phyloP scores from a whole-genome alignment of 2,797 vertebrate genomes.

The Myotis planiceps region DNA sequence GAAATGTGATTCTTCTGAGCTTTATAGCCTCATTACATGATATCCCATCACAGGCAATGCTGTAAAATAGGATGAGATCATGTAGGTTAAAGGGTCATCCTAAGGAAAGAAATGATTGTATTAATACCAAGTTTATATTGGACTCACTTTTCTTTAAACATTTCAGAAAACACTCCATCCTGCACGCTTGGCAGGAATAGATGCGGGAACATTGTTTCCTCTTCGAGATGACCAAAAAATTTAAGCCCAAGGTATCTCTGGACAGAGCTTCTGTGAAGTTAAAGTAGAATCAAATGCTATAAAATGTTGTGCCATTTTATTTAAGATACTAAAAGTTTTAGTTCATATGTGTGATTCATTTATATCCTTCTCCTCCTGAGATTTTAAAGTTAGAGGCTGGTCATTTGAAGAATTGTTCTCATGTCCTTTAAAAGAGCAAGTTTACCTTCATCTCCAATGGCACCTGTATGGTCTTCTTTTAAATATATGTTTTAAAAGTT shows the following conservation, averaged over 20 bases:
- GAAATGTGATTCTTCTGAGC: slow-evolving; percentile 50
- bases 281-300: neutral
- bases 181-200: neutral
- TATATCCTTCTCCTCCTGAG: neutral
- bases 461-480: slow-evolving; percentile 43
- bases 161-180: slow-evolving; percentile 58
- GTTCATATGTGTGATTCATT: neutral
- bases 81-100: slow-evolving; percentile 6
- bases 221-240: slow-evolving; percentile 17
- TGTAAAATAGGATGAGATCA: slow-evolving; percentile 32
- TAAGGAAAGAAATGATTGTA: slow-evolving; percentile 50
- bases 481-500: slow-evolving; percentile 18
- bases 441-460: neutral
- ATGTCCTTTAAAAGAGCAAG: neutral
- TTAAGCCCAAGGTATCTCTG: neutral
- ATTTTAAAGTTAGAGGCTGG: neutral
- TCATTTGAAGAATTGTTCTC: neutral
- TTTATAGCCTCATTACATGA: neutral
- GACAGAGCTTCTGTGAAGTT: slow-evolving; percentile 8
- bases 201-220: slow-evolving; percentile 26
- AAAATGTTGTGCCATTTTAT: slow-evolving; percentile 32
- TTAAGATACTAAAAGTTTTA: neutral
- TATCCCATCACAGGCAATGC: neutral
- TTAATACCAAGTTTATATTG: slow-evolving; percentile 64
- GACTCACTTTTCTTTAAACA: slow-evolving; percentile 39